Evolutionary conservation across 2,797 vertebrate species (phyloP).

Genomic region (Allenopithecus nigroviridis): DNA sequence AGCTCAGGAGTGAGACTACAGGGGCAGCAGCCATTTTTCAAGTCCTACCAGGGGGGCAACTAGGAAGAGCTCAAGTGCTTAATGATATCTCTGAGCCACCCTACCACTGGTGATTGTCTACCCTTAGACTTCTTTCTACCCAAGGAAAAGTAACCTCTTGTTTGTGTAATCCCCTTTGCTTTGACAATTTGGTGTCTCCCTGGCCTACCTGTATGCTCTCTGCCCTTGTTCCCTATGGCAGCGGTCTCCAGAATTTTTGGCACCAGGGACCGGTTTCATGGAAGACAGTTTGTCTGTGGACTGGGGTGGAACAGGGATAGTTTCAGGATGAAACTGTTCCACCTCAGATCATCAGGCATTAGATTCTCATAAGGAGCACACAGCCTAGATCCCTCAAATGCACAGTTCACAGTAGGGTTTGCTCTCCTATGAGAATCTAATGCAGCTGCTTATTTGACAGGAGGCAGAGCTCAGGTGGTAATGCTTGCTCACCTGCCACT

Average conservation of each 20-base stretch:
- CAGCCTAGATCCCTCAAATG: not conserved
- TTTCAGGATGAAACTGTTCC: not conserved
- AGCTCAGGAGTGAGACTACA: not conserved
- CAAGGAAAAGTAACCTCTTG: not conserved
- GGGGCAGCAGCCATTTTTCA: no score
- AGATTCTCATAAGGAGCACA: not conserved
- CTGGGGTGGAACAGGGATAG: not conserved
- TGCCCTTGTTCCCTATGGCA: not conserved
- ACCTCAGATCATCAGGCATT: not conserved
- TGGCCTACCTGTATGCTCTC: not conserved
- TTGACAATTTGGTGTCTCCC: not conserved
- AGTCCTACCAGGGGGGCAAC: no score
- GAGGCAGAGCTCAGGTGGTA: not conserved
- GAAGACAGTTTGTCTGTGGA: not conserved
- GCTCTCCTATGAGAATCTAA: not conserved
- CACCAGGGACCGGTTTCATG: not conserved
- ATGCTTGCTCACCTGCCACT: not conserved
- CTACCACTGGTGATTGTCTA: not conserved
- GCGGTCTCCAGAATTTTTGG: not conserved
- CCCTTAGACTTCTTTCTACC: not conserved
- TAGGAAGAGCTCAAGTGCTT: not conserved
- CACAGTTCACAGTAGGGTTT: not conserved
- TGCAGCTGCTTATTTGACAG: not conserved
- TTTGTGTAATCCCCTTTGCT: not conserved
- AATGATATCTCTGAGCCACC: not conserved